Percentiles rank a stretch among this genome's conserved stretches.
Conservation (phyloP, 2,113 vertebrate species). For the Sander vitreus region DNA sequence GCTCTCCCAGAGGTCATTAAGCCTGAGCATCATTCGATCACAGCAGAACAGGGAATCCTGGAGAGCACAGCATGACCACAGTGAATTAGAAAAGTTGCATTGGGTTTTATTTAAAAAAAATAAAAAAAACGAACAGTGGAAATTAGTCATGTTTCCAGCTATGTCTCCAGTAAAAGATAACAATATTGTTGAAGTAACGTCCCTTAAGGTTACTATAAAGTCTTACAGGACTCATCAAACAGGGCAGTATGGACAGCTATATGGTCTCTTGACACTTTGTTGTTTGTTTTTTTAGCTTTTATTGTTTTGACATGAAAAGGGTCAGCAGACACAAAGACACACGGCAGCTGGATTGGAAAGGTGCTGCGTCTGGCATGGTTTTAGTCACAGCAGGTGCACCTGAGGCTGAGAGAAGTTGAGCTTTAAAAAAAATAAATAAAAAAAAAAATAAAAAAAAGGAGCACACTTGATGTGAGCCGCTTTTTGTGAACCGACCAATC, state of each 20-base stretch:
- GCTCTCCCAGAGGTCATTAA: slow-evolving; percentile 64
- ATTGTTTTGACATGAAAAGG: slow-evolving; percentile 67
- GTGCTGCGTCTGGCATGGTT: slow-evolving; percentile 48
- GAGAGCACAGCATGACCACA: slow-evolving; percentile 32
- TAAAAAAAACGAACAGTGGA: not conserved
- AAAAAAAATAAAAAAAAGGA: not conserved
- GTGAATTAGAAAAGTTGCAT: slow-evolving; percentile 17
- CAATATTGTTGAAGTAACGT: slow-evolving; percentile 40
- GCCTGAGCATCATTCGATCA: slow-evolving; percentile 53
- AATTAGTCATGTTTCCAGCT: not conserved
- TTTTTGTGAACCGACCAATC: slow-evolving; percentile 38
- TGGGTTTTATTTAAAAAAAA: slow-evolving; percentile 39
- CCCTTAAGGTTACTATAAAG: slow-evolving; percentile 21
- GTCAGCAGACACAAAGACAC: slow-evolving; percentile 49
- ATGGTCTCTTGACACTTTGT: slow-evolving; percentile 24
- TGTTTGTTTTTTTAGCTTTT: not conserved
- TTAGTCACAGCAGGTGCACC: slow-evolving; percentile 59
- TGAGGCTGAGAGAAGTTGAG: slow-evolving; percentile 31
- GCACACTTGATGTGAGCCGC: slow-evolving; percentile 20
- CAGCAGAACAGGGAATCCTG: slow-evolving; percentile 52
- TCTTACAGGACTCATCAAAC: slow-evolving; percentile 41
- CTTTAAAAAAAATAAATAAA: not conserved
- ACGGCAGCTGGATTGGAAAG: slow-evolving; percentile 31
- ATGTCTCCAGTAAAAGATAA: slow-evolving; percentile 20
- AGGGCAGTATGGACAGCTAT: slow-evolving; percentile 31